Evolutionary conservation across 1,140 invertebrate genomes (phyloP).

Genomic region (Drosophila navojoa): DNA sequence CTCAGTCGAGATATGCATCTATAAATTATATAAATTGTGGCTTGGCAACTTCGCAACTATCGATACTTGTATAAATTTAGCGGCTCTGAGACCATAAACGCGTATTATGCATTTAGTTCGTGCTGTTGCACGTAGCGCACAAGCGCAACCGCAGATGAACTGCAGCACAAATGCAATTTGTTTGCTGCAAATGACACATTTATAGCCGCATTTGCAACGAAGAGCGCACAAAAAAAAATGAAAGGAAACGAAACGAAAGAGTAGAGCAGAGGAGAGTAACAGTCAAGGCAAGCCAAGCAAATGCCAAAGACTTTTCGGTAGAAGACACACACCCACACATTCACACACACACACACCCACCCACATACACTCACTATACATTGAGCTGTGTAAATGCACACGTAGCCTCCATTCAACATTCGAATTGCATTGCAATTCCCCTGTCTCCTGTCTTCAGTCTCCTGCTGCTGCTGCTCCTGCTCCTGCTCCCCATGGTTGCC

Average conservation of each 20-base stretch:
- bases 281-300: background rate
- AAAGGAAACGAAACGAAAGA: no score
- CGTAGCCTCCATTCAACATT: slow-evolving; percentile 12
- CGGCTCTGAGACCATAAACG: background rate
- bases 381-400: slow-evolving; percentile 11
- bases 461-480: no score
- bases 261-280: background rate
- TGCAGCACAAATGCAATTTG: slow-evolving; percentile 57
- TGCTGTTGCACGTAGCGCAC: slow-evolving; percentile 4
- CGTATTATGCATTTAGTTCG: background rate
- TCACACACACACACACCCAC: background rate
- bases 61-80: no score
- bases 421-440: slow-evolving; percentile 2
- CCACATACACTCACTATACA: background rate
- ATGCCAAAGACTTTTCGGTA: slow-evolving; percentile 3
- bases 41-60: no score
- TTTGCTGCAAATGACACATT: slow-evolving; percentile 62
- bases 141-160: slow-evolving; percentile 11
- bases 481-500: no score
- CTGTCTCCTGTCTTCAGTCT: background rate
- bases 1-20: no score
- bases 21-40: no score
- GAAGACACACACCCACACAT: slow-evolving; percentile 2
- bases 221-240: background rate
- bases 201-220: slow-evolving; percentile 31